These are phyloP conservation scores for Listronotus oregonensis DNA, from an alignment of 1,140 invertebrate genomes.

Conservation along the genomic window DNA sequence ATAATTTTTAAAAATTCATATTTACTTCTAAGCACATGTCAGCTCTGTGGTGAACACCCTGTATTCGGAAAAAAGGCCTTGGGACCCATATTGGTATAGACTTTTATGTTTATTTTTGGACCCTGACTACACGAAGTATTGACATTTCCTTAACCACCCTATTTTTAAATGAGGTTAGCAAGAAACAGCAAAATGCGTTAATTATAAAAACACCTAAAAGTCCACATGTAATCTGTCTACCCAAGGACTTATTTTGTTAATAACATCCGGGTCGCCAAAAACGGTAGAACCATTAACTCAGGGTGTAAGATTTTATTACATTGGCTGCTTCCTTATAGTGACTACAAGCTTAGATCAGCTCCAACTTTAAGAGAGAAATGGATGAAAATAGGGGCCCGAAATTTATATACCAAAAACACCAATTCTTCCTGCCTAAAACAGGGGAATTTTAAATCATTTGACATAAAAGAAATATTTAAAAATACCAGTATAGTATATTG, in stretches of 20 bases:
- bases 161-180: too few species aligned
- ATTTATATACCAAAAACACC: constrained; percentile 91
- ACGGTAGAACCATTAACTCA: constrained; percentile 95
- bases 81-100: too few species aligned
- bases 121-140: too few species aligned
- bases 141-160: too few species aligned
- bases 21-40: too few species aligned
- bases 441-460: background rate
- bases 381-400: constrained; percentile 96
- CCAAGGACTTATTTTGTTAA: constrained; percentile 75
- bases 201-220: constrained; percentile 71
- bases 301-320: constrained; percentile 95
- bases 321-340: constrained; percentile 79
- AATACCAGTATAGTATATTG: background rate
- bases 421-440: constrained; percentile 72
- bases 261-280: constrained; percentile 69
- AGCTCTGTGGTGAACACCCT: too few species aligned
- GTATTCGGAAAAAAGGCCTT: too few species aligned
- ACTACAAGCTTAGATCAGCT: constrained; percentile 90
- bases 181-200: too few species aligned
- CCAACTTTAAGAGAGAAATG: constrained; percentile 86
- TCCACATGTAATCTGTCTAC: constrained; percentile 80
- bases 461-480: background rate
- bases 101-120: too few species aligned
- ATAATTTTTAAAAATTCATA: too few species aligned